Percentiles rank a stretch among this genome's conserved stretches.
These are phyloP conservation scores for Diadegma fenestrale DNA, from an alignment of 2,888 invertebrate genomes.

Conservation along the genomic window DNA sequence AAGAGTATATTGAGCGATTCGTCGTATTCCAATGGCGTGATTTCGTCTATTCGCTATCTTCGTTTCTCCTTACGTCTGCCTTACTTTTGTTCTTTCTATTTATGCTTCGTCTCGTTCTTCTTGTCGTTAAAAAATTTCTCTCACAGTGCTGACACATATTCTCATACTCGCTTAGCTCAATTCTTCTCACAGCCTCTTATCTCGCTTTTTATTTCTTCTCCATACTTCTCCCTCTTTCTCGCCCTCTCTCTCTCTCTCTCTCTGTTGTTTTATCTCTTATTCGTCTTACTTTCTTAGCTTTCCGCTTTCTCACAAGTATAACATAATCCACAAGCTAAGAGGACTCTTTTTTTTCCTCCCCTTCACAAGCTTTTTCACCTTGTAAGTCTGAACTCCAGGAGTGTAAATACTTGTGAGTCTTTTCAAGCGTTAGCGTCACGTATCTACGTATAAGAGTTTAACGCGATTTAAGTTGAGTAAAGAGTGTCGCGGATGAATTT, in stretches of 20 bases:
- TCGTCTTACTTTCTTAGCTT: slow-evolving; percentile 17
- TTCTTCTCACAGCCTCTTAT: slow-evolving; percentile 69
- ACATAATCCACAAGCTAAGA: slow-evolving; percentile 7
- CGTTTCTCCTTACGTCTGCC: slow-evolving; percentile 4
- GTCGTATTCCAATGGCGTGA: slow-evolving; percentile 22
- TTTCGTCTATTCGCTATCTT: slow-evolving; percentile 29
- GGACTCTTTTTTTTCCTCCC: slow-evolving; percentile 10
- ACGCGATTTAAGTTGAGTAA: not conserved
- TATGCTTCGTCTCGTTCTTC: slow-evolving; percentile 31
- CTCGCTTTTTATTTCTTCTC: slow-evolving; percentile 50
- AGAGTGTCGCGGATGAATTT: not conserved
- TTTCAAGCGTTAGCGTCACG: slow-evolving; percentile 36
- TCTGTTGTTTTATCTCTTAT: slow-evolving; percentile 3
- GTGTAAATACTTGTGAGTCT: slow-evolving; percentile 62
- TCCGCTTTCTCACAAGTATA: slow-evolving; percentile 13
- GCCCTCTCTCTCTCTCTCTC: not conserved
- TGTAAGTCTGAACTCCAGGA: slow-evolving; percentile 57
- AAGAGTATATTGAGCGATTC: slow-evolving; percentile 40
- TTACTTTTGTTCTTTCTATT: slow-evolving; percentile 10
- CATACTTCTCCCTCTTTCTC: slow-evolving; percentile 18
- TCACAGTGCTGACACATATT: slow-evolving; percentile 63
- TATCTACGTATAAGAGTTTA: slow-evolving; percentile 9
- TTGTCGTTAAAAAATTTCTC: slow-evolving; percentile 41
- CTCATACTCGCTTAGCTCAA: slow-evolving; percentile 60
- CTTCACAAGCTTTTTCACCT: slow-evolving; percentile 53